A percentile compares a stretch with the other conserved stretches of the same genome.
Evolutionary conservation across 2,113 vertebrate genomes (phyloP).

Genomic region (Serinus canaria): DNA sequence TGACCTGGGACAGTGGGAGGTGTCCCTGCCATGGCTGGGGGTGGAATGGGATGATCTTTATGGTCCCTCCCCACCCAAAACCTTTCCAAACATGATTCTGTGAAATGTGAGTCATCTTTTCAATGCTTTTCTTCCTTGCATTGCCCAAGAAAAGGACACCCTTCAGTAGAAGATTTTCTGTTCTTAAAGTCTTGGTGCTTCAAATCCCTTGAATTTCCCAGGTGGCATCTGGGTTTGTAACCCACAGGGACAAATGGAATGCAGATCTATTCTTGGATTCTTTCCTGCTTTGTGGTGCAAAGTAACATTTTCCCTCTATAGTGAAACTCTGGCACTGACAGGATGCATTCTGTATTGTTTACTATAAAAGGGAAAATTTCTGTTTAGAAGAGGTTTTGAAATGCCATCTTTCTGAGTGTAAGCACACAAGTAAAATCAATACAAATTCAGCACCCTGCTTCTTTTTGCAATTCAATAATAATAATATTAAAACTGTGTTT

Average conservation of each 20-base stretch:
- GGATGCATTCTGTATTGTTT: slow-evolving; percentile 41
- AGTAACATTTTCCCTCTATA: background rate
- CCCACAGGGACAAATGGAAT: background rate
- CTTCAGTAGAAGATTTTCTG: background rate
- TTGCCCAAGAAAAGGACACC: background rate
- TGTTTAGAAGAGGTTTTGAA: slow-evolving; percentile 53
- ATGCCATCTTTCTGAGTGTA: slow-evolving; percentile 47
- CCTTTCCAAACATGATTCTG: background rate
- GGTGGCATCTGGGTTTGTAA: background rate
- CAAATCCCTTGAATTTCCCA: background rate
- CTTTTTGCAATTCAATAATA: slow-evolving; percentile 63
- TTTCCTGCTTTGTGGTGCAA: background rate
- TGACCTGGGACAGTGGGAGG: background rate
- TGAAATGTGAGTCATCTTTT: background rate
- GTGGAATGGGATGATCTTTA: rapidly evolving
- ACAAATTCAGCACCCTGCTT: slow-evolving; percentile 41
- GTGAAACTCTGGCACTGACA: background rate
- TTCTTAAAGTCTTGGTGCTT: background rate
- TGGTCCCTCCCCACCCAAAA: background rate
- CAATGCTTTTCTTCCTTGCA: background rate
- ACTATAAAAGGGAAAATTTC: slow-evolving; percentile 33
- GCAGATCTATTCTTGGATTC: background rate
- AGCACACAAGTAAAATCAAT: slow-evolving; percentile 61
- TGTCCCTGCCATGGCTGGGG: background rate
- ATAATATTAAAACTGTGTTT: slow-evolving; percentile 67